Evolutionary conservation across 2,113 vertebrate genomes (phyloP), one percentile per base, ranked within the genome.

Genomic region (Ploceus nigricollis): DNA sequence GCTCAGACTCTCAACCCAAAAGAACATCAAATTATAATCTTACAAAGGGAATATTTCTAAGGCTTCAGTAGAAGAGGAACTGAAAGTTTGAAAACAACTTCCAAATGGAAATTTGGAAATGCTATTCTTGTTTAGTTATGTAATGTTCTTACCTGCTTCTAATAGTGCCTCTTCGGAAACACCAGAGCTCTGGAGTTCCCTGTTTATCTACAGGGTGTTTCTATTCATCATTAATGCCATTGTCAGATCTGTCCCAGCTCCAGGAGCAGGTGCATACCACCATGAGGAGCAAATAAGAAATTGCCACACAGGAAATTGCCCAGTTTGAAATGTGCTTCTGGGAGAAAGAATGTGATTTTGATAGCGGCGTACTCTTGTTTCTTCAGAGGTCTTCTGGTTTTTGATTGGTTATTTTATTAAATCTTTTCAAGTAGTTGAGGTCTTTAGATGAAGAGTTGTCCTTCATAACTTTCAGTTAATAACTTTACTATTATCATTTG

Each of bases 21-120:
- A 96, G 72, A 91, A 84, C 76, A 84, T 45, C 14, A 72, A 91
- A 94, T 94, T 84, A 61, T 78, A 91, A 82, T 93, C 96, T 96
- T 93, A 92, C 40, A 92, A 79, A 77, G 37, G 39, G 65, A 92
- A 51, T 89, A 80, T 94, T 95, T 97, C 47, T 88, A 71, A 87
- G 88, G 78, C 92, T 94, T 96, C 30, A 80, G 40, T 68, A 69
- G 28, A 69, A 39, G 39, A 60, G 22, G 53, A 78, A 11, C 7
- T 30, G 23, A 69, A 61, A 45, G 35, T 20, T 7, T 42, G 42
- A 8, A 16, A 66, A 11, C 25, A 37, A 22, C 21, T 68, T 58
- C 31, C 37, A 44, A 77, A 51, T 37, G 68, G 71, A 78, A 96
- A 87, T 57, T 66, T 77, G 44, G 66, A 93, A 93, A 94, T 78